Conservation (phyloP, 2,113 vertebrate genomes). For the Calyptommatus sinebrachiatus region DNA sequence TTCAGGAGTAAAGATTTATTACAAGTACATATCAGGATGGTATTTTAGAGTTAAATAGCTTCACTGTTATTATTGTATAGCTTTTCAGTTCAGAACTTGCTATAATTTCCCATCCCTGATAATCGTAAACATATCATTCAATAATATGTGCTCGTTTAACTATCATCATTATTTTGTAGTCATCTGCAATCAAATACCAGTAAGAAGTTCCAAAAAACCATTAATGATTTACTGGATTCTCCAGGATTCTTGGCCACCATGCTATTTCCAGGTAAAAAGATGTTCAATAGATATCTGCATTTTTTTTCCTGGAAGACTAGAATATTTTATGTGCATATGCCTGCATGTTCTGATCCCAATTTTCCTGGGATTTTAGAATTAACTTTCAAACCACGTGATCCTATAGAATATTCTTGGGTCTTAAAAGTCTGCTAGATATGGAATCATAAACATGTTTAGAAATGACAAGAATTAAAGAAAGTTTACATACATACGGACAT, state of each 20-base stretch:
- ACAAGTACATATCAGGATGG: no score
- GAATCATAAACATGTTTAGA: background rate
- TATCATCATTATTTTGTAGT: slow-evolving; percentile 54
- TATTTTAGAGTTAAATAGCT: no score
- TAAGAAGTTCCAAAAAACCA: slow-evolving; percentile 86
- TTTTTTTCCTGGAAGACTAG: background rate
- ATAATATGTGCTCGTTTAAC: background rate
- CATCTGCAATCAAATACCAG: slow-evolving; percentile 87
- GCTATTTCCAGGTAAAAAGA: slow-evolving; percentile 85
- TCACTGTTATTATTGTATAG: no score
- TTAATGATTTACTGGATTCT: slow-evolving; percentile 85
- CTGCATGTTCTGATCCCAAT: background rate
- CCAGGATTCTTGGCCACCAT: slow-evolving; percentile 90
- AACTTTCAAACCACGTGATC: background rate
- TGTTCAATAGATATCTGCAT: accelerated
- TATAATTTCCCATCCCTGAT: background rate
- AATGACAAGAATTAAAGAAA: background rate
- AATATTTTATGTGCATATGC: background rate
- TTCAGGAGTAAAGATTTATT: no score
- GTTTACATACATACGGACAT: background rate
- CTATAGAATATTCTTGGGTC: background rate
- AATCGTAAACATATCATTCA: background rate
- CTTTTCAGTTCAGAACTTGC: no score
- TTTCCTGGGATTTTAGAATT: background rate
- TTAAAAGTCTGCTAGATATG: background rate